Evolutionary conservation across 2,113 vertebrate genomes (phyloP).

Genomic region (Heptranchias perlo): DNA sequence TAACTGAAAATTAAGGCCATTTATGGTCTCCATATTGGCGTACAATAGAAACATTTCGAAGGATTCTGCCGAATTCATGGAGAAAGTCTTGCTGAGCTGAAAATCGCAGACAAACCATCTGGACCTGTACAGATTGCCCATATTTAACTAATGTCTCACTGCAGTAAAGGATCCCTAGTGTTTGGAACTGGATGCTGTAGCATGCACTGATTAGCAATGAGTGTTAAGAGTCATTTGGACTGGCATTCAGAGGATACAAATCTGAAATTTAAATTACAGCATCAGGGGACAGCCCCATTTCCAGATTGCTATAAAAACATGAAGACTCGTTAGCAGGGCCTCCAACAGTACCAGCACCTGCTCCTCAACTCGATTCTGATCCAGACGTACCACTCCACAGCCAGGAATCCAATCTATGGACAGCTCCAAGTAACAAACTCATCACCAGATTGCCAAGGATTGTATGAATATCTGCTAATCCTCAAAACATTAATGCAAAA

Average conservation of each 20-base stretch:
- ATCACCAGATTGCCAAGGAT: not conserved
- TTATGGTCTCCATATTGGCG: not conserved
- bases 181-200: not conserved
- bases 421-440: not conserved
- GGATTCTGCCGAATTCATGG: constrained; percentile 10
- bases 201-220: not conserved
- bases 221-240: not conserved
- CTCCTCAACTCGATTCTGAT: not conserved
- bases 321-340: not conserved
- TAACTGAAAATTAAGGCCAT: not conserved
- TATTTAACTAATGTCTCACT: not conserved
- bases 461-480: not conserved
- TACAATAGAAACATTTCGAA: not conserved
- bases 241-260: not conserved
- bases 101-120: not conserved
- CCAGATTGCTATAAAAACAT: not conserved
- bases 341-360: not conserved
- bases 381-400: not conserved
- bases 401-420: not conserved
- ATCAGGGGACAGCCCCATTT: not conserved
- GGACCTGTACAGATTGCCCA: not conserved
- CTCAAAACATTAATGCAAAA: not conserved
- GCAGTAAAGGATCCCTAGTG: not conserved
- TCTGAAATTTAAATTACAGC: not conserved
- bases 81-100: not conserved